A percentile compares a stretch with the other conserved stretches of the same genome.
phyloP scores from a whole-genome alignment of 2,797 vertebrate genomes.

The Melanotaenia boesemani region DNA sequence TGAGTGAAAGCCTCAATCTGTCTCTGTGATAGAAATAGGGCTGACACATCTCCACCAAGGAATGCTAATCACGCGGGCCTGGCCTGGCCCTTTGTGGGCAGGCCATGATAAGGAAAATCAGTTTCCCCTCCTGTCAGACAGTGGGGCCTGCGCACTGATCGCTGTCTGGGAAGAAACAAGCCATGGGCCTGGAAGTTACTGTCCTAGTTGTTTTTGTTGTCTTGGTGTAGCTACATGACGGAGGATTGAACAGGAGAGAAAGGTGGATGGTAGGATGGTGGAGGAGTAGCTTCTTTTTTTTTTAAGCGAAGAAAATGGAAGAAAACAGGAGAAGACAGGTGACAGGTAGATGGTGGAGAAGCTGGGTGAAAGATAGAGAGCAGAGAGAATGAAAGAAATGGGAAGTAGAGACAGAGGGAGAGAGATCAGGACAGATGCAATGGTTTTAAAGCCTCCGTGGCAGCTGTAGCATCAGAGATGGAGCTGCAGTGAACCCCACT shows the following conservation, averaged over 20 bases:
- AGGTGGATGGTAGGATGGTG: conserved; percentile 23
- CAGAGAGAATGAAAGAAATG: conserved; percentile 44
- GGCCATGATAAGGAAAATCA: conserved; percentile 96
- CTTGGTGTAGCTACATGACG: conserved; percentile 75
- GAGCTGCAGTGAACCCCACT: conserved; percentile 90
- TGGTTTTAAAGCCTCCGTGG: conserved; percentile 79
- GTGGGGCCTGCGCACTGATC: conserved; percentile 83
- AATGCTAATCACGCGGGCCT: conserved; percentile 96
- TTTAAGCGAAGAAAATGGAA: conserved; percentile 37
- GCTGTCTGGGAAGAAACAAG: conserved; percentile 87
- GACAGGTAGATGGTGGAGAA: conserved; percentile 54
- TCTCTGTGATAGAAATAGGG: conserved; percentile 97
- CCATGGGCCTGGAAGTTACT: conserved; percentile 85
- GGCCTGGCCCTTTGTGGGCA: conserved; percentile 97
- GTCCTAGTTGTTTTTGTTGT: conserved; percentile 87
- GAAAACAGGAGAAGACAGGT: conserved; percentile 42
- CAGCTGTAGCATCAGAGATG: conserved; percentile 82
- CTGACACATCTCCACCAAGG: conserved; percentile 90
- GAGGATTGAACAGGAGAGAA: conserved; percentile 46
- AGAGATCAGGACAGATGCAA: conserved; percentile 70
- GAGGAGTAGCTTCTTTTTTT: conserved; percentile 14
- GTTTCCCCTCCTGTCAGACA: conserved; percentile 90
- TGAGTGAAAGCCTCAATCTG: conserved; percentile 99
- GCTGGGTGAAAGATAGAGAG: conserved; percentile 21
- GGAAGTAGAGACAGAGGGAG: conserved; percentile 65